Base-by-base conservation (phyloP, 2,888 invertebrate species). In the Leptopilina myrica region DNA sequence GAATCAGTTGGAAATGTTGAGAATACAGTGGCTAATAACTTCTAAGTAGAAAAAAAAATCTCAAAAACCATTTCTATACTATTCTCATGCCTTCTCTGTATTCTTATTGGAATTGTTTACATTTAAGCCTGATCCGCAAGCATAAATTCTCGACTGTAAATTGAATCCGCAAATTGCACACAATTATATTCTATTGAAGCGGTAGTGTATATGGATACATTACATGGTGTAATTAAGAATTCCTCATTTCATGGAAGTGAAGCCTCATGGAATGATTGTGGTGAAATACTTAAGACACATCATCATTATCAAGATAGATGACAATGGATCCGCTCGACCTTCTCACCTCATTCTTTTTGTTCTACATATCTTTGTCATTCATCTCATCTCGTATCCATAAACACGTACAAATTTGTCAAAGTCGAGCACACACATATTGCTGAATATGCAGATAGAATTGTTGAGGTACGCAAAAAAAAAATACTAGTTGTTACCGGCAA, bases 341-440 rank as follows among this genome's bases (percentile, higher is more conserved):
- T 73, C 56, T 56, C 56, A 73, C 33, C 73, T 73, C 73, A 73
- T 73, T 73, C 73, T 73, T 11, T 11, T 49, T 49, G 15, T 46
- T 73, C 53, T 73, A 26, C 46, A 40, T 73, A 40, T 73, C 33
- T 56, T 56, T 56, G n/a, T 73, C 56, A 56, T 56, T 56, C 46
- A 80, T 78, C 64, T 76, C 64, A 69, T 80, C 78, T 73, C 49
- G 49, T 65, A 78, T 83, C 79, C 79, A 82, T 76, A 66, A 46
- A 66, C 14, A 33, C 33, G 33, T 33, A 33, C 2, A 20, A 3
- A 78, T 9, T 83, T 66, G 76, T 78, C 78, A 80, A 78, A 80
- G 49, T 79, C 78, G 79, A 83, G 81, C 4, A 56, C n/a, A 73
- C 56, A 6, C 8, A n/a, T n/a, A 49, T 49, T 33, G 33, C 20